Percentiles rank a stretch among this genome's conserved stretches.
Conservation (phyloP, 2,888 invertebrate species). For the Synanthedon formicaeformis region DNA sequence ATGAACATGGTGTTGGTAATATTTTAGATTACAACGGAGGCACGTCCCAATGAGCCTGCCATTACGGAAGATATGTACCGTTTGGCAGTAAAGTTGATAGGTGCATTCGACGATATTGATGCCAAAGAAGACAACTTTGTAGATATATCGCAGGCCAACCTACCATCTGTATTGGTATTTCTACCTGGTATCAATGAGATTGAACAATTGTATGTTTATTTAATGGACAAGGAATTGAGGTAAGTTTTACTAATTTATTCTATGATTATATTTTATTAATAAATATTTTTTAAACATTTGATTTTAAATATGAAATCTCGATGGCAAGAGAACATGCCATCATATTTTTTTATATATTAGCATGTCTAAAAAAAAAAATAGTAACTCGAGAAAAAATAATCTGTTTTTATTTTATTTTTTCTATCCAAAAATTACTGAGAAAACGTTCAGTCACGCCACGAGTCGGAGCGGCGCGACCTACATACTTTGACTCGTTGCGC, state of each 20-base stretch:
- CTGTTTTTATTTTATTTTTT: too few relatives aligned
- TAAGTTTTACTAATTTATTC: constrained; percentile 10
- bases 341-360: too few relatives aligned
- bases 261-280: not conserved
- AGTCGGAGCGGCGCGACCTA: too few relatives aligned
- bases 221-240: constrained; percentile 36
- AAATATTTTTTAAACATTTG: too few relatives aligned
- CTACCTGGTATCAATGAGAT: constrained; percentile 91
- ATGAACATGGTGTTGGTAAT: too few relatives aligned
- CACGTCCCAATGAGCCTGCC: constrained; percentile 50
- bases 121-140: constrained; percentile 39
- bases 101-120: constrained; percentile 76
- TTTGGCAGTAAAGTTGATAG: constrained; percentile 72
- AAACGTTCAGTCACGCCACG: too few relatives aligned
- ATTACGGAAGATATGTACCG: constrained; percentile 72
- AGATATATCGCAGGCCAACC: constrained; percentile 26
- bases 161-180: constrained; percentile 85
- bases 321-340: not conserved
- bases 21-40: too few relatives aligned
- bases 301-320: not conserved
- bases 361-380: too few relatives aligned
- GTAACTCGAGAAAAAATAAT: too few relatives aligned
- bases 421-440: too few relatives aligned
- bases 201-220: constrained; percentile 72
- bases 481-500: too few relatives aligned